phyloP scores from a whole-genome alignment of 2,888 invertebrate species.

The Parthenolecanium corni region DNA sequence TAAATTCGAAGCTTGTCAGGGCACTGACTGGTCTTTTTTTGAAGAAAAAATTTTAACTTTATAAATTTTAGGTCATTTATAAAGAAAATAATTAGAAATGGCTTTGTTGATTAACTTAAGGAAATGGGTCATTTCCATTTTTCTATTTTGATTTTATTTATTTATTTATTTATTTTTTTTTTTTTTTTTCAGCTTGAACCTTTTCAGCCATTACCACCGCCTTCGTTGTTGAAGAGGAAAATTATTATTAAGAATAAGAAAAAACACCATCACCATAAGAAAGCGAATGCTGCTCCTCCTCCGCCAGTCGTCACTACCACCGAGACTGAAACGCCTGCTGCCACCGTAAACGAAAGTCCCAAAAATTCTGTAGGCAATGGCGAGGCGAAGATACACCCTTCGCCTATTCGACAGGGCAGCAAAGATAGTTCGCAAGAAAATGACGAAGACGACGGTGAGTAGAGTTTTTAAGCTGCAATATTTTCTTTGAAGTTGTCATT shows the following conservation, averaged over 20 bases:
- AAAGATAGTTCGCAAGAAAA: constrained; percentile 60
- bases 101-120: too few relatives aligned
- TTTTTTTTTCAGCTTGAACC: constrained; percentile 43
- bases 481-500: too few relatives aligned
- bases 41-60: too few relatives aligned
- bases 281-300: constrained; percentile 40
- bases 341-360: constrained; percentile 34
- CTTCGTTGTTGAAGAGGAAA: constrained; percentile 68
- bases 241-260: constrained; percentile 97
- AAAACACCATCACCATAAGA: constrained; percentile 57
- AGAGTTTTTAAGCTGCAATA: too few relatives aligned
- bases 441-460: constrained; percentile 37
- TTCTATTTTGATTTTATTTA: too few relatives aligned
- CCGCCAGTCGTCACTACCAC: constrained; percentile 48
- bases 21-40: too few relatives aligned
- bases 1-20: too few relatives aligned
- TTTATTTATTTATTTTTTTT: background rate
- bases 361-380: constrained; percentile 44
- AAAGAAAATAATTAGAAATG: too few relatives aligned
- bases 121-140: too few relatives aligned
- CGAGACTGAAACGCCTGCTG: constrained; percentile 4
- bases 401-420: constrained; percentile 53
- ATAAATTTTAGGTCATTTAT: too few relatives aligned
- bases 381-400: constrained; percentile 49
- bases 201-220: constrained; percentile 74